Evolutionary conservation across 2,888 invertebrate genomes (phyloP), one percentile per base, ranked within the genome.

Genomic region (Patella ulyssiponensis): DNA sequence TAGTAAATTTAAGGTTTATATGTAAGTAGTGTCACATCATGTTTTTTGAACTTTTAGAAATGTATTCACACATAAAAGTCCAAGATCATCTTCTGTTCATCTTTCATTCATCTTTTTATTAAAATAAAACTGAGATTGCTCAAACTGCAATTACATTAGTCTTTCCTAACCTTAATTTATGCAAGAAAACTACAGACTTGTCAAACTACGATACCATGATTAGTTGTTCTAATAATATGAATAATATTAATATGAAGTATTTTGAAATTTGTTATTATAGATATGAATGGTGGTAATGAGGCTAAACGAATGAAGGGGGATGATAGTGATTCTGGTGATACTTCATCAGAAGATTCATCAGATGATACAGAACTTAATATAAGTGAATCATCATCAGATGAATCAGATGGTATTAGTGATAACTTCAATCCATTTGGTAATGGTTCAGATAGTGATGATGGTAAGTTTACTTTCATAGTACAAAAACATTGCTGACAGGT

Each of bases 361-460:
- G 86, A 86, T 71, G 83, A 83, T 51, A 86, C 85, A 81, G 86
- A 85, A 72, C 71, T 86, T 76, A 87, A 87, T 79, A 81, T 86
- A 52, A 84, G 83, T 71, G 82, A 84, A 12, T 86, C 86, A 80
- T 88, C 85, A 52, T 77, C 82, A 5, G 87, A 86, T 27, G 88
- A 87, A 33, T 84, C 83, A 75, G 87, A 86, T 74, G 86, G 84
- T 51, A 23, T 64, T 23, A 87, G 86, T 85, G 95, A 95, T 79
- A 97, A 97, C 92, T 97, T 96, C 91, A 98, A 98, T 93, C 98
- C 97, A n/a, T 96, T 96, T 89, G 95, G 95, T 90, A 95, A 94
- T 74, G 97, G 92, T 52, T 92, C 92, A n/a, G 92, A 92, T 70
- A 92, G 91, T 85, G 92, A 92, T 87, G 91, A 91, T 79, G 90